Conservation (phyloP, 2,797 vertebrate genomes). For the Rhinatrema bivittatum region DNA sequence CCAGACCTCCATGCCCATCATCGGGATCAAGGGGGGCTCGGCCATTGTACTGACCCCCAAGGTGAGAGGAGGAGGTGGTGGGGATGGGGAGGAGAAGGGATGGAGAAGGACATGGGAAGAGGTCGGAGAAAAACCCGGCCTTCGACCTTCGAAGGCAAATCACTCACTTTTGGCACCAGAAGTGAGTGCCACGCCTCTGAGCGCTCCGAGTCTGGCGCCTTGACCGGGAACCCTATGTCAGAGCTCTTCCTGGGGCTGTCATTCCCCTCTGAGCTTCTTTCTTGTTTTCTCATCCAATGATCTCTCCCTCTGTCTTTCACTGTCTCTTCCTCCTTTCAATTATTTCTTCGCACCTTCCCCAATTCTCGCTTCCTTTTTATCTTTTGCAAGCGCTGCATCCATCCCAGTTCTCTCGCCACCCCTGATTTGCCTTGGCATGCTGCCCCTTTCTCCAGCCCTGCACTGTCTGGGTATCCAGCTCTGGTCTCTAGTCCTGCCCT, state of each 20-base stretch:
- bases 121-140: not conserved
- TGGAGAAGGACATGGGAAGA: not conserved
- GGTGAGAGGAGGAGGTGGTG: conserved; percentile 50
- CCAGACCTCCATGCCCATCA: conserved; percentile 88
- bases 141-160: no score
- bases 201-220: no score
- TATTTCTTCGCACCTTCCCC: not conserved
- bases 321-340: conserved; percentile 3
- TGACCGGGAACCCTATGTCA: not conserved
- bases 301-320: no score
- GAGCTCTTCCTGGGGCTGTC: no score
- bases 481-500: no score
- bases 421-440: no score
- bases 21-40: conserved; percentile 87
- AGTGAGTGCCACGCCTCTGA: no score
- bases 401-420: not conserved
- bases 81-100: not conserved
- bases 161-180: not conserved
- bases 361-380: not conserved
- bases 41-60: conserved; percentile 90
- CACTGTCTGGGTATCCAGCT: no score
- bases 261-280: no score
- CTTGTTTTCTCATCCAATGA: no score
- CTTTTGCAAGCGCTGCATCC: not conserved
- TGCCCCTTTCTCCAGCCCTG: not conserved